Conservation (phyloP, 2,113 vertebrate genomes). For the Machaerirhynchus nigripectus region DNA sequence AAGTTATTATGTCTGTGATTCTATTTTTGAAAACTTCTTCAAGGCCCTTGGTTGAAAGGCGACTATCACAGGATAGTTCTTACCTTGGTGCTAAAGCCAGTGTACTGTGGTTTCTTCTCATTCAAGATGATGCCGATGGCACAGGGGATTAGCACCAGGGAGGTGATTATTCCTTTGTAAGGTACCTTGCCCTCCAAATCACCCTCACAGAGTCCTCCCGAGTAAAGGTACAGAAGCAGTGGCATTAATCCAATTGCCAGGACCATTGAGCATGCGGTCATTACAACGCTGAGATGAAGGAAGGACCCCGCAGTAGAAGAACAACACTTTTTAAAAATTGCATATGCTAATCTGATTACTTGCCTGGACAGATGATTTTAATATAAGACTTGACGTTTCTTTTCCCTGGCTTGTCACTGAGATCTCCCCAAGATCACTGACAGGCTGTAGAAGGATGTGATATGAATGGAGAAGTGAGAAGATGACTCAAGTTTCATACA, state of each 20-base stretch:
- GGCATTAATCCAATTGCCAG: conserved; percentile 83
- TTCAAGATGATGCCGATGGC: conserved; percentile 77
- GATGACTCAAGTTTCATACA: background rate
- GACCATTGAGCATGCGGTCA: conserved; percentile 83
- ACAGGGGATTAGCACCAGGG: conserved; percentile 78
- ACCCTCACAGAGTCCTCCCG: conserved; percentile 62
- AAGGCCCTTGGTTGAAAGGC: background rate
- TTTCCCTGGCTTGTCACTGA: background rate
- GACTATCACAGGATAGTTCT: background rate
- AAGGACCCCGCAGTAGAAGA: background rate
- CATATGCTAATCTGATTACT: background rate
- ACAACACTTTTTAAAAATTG: background rate
- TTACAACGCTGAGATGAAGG: conserved; percentile 75
- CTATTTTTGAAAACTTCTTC: background rate
- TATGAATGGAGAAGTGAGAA: background rate
- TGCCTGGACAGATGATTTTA: background rate
- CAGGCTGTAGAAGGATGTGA: background rate
- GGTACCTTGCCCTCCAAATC: conserved; percentile 77
- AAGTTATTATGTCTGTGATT: background rate
- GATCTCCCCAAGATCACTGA: background rate
- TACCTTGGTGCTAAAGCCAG: conserved; percentile 76
- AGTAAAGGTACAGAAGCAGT: conserved; percentile 81
- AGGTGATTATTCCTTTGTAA: conserved; percentile 70
- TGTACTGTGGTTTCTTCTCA: conserved; percentile 77
- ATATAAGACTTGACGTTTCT: background rate